Percentiles rank a stretch among this genome's conserved stretches.
phyloP scores from a whole-genome alignment of 1,140 invertebrate genomes.

The Pemphigus obesinymphae region DNA sequence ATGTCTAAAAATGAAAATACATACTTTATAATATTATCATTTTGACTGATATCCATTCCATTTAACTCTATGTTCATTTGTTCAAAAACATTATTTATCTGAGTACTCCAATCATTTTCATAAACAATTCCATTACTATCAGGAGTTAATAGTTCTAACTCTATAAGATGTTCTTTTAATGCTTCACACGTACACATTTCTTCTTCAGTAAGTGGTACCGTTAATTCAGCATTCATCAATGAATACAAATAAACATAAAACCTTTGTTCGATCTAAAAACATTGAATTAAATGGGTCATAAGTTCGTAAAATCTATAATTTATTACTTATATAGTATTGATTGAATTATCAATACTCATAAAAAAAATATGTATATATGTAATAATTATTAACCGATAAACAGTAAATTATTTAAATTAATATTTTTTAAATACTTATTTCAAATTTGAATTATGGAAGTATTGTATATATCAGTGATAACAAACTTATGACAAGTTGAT shows the following conservation, averaged over 20 bases:
- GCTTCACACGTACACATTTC: slow-evolving; percentile 53
- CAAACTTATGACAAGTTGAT: no score
- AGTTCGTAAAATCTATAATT: no score
- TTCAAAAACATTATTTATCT: slow-evolving; percentile 19
- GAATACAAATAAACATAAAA: slow-evolving; percentile 55
- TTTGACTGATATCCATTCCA: slow-evolving; percentile 25
- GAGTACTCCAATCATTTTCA: slow-evolving; percentile 18
- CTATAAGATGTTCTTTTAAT: slow-evolving; percentile 51
- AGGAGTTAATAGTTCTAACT: slow-evolving; percentile 50
- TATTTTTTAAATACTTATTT: no score
- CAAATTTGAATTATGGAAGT: no score
- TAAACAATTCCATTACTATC: slow-evolving; percentile 42
- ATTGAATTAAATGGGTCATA: no score
- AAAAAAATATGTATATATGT: no score
- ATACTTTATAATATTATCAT: slow-evolving; percentile 45
- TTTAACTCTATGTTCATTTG: slow-evolving; percentile 34
- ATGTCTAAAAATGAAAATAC: slow-evolving; percentile 8
- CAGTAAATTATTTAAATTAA: no score
- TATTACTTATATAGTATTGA: no score
- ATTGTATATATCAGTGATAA: no score
- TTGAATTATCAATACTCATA: no score
- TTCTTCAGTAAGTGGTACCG: slow-evolving; percentile 47
- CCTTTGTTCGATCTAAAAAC: slow-evolving; percentile 53
- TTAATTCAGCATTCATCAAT: slow-evolving; percentile 50
- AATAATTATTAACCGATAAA: no score